These are phyloP conservation scores for Rhyacophila evoluta DNA, from an alignment of 2,888 invertebrate species.

Conservation along the genomic window DNA sequence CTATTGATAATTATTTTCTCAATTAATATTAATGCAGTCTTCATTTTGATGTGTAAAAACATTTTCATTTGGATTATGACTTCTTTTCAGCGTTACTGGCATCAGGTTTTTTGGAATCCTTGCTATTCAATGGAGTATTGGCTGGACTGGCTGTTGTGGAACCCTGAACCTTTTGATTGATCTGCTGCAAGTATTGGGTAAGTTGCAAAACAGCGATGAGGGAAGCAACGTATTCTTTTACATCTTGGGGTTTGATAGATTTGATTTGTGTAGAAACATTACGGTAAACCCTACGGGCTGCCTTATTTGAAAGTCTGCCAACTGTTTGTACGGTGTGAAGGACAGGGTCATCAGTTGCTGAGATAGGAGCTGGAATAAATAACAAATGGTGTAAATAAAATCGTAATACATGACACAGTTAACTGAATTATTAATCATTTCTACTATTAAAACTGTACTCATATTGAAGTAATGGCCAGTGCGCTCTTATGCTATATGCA, in stretches of 20 bases:
- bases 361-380: slow-evolving; percentile 69
- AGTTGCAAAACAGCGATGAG: slow-evolving; percentile 65
- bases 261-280: slow-evolving; percentile 73
- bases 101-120: background rate
- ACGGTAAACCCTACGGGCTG: slow-evolving; percentile 77
- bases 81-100: slow-evolving; percentile 5
- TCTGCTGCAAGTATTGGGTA: slow-evolving; percentile 65
- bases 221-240: slow-evolving; percentile 67
- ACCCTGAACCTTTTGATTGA: slow-evolving; percentile 57
- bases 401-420: too few species aligned
- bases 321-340: slow-evolving; percentile 80
- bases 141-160: background rate
- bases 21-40: slow-evolving; percentile 9
- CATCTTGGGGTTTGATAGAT: slow-evolving; percentile 63
- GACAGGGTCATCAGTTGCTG: slow-evolving; percentile 74
- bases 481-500: too few species aligned
- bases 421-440: too few species aligned
- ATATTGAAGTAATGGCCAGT: too few species aligned
- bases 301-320: slow-evolving; percentile 78
- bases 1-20: background rate
- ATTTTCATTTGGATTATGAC: background rate
- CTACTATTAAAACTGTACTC: too few species aligned
- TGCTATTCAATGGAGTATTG: background rate
- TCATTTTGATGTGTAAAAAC: background rate
- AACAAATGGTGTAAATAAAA: slow-evolving; percentile 20